Conservation (phyloP, 2,797 vertebrate species). For the Acanthurus lineatus region DNA sequence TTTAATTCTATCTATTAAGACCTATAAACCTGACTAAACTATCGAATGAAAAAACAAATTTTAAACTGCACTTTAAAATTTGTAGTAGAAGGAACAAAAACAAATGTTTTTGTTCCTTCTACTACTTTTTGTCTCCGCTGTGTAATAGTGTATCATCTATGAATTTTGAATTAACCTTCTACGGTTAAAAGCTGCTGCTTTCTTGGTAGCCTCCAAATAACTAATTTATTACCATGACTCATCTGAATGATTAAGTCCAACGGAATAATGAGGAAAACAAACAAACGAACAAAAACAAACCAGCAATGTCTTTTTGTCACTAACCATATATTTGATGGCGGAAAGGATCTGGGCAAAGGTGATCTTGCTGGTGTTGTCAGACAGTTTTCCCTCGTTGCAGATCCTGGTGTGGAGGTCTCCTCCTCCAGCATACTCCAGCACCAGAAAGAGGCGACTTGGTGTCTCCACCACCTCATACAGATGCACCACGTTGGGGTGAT, state of each 20-base stretch:
- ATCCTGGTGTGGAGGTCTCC: conserved; percentile 94
- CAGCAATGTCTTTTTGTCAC: conserved; percentile 33
- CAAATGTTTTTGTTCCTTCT: too few species aligned
- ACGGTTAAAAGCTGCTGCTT: too few species aligned
- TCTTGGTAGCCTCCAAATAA: too few species aligned
- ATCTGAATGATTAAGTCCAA: neutral
- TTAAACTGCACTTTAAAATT: too few species aligned
- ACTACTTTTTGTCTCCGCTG: too few species aligned
- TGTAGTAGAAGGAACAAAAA: too few species aligned
- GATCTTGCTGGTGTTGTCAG: conserved; percentile 89
- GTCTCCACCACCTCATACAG: conserved; percentile 97
- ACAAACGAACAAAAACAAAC: neutral
- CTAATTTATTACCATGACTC: too few species aligned
- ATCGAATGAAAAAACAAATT: too few species aligned
- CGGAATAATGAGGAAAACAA: neutral
- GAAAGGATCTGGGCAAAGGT: conserved; percentile 94
- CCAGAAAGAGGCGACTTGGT: conserved; percentile 90
- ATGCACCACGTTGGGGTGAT: conserved; percentile 92
- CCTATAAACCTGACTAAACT: too few species aligned
- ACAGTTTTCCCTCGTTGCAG: conserved; percentile 88
- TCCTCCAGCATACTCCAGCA: conserved; percentile 94
- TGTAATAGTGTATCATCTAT: too few species aligned
- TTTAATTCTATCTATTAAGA: too few species aligned
- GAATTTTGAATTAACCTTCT: too few species aligned
- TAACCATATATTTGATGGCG: conserved; percentile 96